Evolutionary conservation across 1,140 invertebrate genomes (phyloP), one percentile per base, ranked within the genome.

Genomic region (Dreissena polymorpha): DNA sequence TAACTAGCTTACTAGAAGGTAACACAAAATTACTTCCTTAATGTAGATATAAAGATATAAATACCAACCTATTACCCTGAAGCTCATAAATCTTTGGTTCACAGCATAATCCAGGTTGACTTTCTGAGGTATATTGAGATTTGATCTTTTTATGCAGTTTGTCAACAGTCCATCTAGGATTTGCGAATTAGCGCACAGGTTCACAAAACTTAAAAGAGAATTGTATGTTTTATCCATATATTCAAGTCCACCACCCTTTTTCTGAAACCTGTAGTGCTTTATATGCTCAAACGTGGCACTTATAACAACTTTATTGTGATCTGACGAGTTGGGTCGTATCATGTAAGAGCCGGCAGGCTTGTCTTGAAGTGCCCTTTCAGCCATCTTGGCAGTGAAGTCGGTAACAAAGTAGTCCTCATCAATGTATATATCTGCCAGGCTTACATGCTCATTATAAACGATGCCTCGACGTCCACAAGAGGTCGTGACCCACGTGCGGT

Each of bases 161-260:
- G 63, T 51, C 7, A 82, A 71, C 16, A 51, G 14, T 18, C 79
- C 70, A 12, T 63, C 71, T 8, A 82, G 50, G 6, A 82, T 51
- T 12, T n/a, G 53, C 10, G 67, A 49, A 68, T 72, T 55, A 57
- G 27, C 67, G 53, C 79, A 82, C 53, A 73, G 73, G 25, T 82
- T 82, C n/a, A 82, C 27, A 39, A 82, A 82, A 57, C 60, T 82
- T 74, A 71, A 71, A n/a, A 82, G 65, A 21, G 79, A 82, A 49
- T 72, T 69, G 60, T 82, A 82, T 27, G 49, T 21, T n/a, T 53
- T 39, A 0, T 60, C 79, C 27, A 65, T 23, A 39, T 82, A 74
- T 29, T 82, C 79, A 39, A 82, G 60, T 21, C 79, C 79, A 18
- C 69, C 79, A 0, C 72, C 72, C 25, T 51, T 21, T 51, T 74